Percentiles rank a stretch among this genome's conserved stretches.
Conservation (phyloP, 2,113 vertebrate genomes). For the Xiphophorus couchianus region DNA sequence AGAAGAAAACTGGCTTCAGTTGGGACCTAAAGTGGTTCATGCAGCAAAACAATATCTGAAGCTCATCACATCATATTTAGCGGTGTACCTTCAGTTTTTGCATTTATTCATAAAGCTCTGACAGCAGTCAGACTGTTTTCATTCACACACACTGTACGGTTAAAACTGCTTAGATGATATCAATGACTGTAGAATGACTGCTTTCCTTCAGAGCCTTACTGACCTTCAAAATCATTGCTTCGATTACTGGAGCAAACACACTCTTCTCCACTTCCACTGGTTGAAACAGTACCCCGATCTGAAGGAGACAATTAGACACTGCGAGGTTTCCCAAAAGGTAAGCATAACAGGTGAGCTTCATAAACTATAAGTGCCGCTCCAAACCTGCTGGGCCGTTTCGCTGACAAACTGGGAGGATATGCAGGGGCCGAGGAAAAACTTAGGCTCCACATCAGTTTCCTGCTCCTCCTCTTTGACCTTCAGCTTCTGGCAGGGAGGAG, state of each 20-base stretch:
- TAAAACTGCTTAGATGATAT: too few relatives aligned
- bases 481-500: conserved; percentile 81
- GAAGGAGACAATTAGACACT: conserved; percentile 37
- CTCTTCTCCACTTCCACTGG: conserved; percentile 91
- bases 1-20: too few relatives aligned
- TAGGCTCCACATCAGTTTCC: conserved; percentile 86
- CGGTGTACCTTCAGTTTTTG: too few relatives aligned
- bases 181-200: too few relatives aligned
- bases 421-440: conserved; percentile 87
- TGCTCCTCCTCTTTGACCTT: conserved; percentile 93
- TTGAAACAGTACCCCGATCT: conserved; percentile 93
- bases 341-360: not conserved
- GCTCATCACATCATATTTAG: too few relatives aligned
- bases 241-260: conserved; percentile 89
- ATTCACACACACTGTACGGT: not conserved
- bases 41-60: too few relatives aligned
- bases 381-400: conserved; percentile 90
- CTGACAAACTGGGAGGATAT: conserved; percentile 87
- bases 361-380: not conserved
- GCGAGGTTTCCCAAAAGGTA: not conserved
- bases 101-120: too few relatives aligned
- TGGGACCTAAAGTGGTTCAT: too few relatives aligned
- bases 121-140: not conserved
- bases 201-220: conserved; percentile 8
- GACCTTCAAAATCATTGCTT: conserved; percentile 98